A percentile compares a stretch with the other conserved stretches of the same genome.
Conservation (phyloP, 2,113 vertebrate species). For the Dasyprocta punctata region DNA sequence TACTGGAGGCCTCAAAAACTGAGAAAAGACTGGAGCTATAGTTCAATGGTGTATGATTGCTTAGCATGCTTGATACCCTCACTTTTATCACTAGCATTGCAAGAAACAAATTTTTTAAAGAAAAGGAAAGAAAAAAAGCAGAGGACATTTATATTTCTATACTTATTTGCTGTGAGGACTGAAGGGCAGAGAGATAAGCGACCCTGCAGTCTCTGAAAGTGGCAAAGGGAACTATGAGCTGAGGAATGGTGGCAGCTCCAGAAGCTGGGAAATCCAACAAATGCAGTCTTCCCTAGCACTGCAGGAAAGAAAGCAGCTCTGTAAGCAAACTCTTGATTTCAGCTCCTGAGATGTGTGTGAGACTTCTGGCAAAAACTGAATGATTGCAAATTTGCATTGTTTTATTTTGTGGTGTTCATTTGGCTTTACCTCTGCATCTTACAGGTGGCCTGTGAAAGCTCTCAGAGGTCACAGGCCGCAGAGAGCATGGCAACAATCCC, state of each 20-base stretch:
- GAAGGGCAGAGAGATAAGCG: neutral
- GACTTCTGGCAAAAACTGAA: neutral
- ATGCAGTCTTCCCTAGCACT: neutral
- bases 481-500: neutral
- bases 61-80: neutral
- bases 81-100: neutral
- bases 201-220: neutral
- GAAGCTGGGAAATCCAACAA: neutral
- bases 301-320: neutral
- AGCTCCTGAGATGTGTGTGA: neutral
- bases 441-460: neutral
- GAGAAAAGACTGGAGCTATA: neutral
- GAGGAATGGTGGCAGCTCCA: neutral
- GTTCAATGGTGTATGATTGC: no score
- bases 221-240: accelerated
- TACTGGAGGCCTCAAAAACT: neutral
- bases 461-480: accelerated
- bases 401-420: neutral
- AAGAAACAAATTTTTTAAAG: neutral
- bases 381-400: neutral
- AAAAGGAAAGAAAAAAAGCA: neutral
- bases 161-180: neutral
- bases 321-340: neutral
- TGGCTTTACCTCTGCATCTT: neutral
- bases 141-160: neutral